Conservation (phyloP, 2,797 vertebrate genomes). For the Rhinogobio ventralis region DNA sequence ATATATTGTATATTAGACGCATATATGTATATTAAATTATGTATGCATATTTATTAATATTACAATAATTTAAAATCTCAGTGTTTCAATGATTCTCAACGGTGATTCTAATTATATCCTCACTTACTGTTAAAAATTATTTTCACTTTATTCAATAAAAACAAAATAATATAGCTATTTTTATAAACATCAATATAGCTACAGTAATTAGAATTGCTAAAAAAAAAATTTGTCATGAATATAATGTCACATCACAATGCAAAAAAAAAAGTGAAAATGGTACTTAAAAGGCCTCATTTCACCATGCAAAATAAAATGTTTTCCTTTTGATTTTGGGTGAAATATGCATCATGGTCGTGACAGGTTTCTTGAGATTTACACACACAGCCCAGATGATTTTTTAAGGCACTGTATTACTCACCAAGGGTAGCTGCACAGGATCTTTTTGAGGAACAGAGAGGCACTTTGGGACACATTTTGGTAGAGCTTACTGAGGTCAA, state of each 20-base stretch:
- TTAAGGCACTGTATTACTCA: conserved; percentile 72
- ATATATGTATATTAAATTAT: not conserved
- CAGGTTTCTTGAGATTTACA: not conserved
- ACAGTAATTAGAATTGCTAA: not conserved
- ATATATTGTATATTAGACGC: not conserved
- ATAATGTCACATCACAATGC: too few species aligned
- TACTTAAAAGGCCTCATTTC: not conserved
- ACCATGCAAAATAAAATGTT: not conserved
- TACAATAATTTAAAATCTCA: not conserved
- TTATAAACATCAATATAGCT: not conserved
- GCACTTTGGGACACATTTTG: conserved; percentile 98
- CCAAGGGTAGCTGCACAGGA: conserved; percentile 94
- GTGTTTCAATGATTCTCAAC: not conserved
- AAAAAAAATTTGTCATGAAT: not conserved
- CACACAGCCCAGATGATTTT: not conserved
- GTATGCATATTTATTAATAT: not conserved
- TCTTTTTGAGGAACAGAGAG: conserved; percentile 95
- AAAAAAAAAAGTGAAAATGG: too few species aligned
- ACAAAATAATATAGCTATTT: not conserved
- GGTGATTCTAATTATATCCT: not conserved
- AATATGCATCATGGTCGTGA: not conserved
- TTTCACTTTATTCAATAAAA: not conserved
- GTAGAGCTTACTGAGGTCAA: conserved; percentile 95
- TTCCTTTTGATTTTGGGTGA: not conserved
- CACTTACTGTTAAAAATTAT: not conserved